These are phyloP conservation scores for Avahi laniger DNA, from an alignment of 2,797 vertebrate species.

Conservation along the genomic window DNA sequence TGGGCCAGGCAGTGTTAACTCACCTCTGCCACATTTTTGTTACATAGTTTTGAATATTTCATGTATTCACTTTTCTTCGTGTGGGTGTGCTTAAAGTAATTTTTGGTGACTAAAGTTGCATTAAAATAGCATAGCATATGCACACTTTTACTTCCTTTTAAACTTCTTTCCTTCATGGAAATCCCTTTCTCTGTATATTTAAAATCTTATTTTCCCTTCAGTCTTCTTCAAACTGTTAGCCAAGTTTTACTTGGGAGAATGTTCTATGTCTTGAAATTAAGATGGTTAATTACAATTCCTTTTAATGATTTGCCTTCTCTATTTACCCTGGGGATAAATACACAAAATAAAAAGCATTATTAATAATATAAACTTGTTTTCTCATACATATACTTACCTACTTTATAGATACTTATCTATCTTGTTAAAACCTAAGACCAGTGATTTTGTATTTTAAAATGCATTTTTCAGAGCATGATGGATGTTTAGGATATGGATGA, in stretches of 20 bases:
- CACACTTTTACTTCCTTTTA: neutral
- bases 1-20: neutral
- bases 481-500: neutral
- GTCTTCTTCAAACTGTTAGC: neutral
- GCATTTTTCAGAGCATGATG: neutral
- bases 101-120: neutral
- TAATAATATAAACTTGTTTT: neutral
- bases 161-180: neutral
- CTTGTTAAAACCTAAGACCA: neutral
- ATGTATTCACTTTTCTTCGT: neutral
- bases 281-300: neutral
- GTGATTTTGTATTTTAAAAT: neutral
- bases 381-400: neutral
- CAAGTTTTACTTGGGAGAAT: neutral
- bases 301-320: neutral
- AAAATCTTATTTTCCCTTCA: neutral
- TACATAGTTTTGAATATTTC: neutral
- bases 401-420: neutral
- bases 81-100: neutral
- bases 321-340: neutral
- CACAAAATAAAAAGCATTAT: neutral
- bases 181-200: neutral
- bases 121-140: neutral
- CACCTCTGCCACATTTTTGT: neutral
- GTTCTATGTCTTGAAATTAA: neutral